A percentile compares a stretch with the other conserved stretches of the same genome.
Evolutionary conservation across 1,140 invertebrate species (phyloP).

Genomic region (Drosophila hydei): DNA sequence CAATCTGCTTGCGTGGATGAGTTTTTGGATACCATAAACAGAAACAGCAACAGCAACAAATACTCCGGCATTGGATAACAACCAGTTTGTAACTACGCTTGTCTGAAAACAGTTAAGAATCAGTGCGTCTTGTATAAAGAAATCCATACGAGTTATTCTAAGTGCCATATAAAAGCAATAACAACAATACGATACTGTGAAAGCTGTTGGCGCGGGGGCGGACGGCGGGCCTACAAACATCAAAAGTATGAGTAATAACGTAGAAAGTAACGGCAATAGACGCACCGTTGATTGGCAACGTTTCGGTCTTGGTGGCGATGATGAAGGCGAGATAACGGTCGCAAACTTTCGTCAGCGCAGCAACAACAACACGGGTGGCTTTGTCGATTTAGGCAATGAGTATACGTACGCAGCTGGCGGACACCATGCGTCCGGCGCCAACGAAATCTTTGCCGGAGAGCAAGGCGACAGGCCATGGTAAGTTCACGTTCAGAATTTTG

Average conservation of each 20-base stretch:
- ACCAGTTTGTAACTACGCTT: conserved; percentile 31
- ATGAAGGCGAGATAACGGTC: conserved; percentile 68
- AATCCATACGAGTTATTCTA: not conserved
- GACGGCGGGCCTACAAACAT: conserved; percentile 21
- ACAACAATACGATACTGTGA: conserved; percentile 20
- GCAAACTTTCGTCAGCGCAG: conserved; percentile 83
- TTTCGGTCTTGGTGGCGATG: conserved; percentile 81
- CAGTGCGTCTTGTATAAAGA: not conserved
- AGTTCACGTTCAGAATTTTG: conserved; percentile 7
- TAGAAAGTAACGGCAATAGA: conserved; percentile 66
- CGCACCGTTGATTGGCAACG: conserved; percentile 79
- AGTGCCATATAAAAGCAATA: conserved; percentile 11
- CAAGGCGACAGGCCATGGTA: conserved; percentile 86
- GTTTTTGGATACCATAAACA: conserved; percentile 44
- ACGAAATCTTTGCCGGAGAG: conserved; percentile 95
- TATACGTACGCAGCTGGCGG: conserved; percentile 90
- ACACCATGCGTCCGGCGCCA: conserved; percentile 92
- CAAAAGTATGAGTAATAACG: conserved; percentile 70
- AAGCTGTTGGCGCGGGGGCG: conserved; percentile 21
- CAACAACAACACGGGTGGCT: conserved; percentile 86
- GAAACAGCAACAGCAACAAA: conserved; percentile 38
- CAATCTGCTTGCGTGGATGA: conserved; percentile 61
- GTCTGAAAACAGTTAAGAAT: conserved; percentile 3
- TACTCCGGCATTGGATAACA: conserved; percentile 28
- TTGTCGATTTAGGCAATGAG: conserved; percentile 89